Evolutionary conservation across 2,797 vertebrate species (phyloP).

Genomic region (Melanotaenia trifasciata): DNA sequence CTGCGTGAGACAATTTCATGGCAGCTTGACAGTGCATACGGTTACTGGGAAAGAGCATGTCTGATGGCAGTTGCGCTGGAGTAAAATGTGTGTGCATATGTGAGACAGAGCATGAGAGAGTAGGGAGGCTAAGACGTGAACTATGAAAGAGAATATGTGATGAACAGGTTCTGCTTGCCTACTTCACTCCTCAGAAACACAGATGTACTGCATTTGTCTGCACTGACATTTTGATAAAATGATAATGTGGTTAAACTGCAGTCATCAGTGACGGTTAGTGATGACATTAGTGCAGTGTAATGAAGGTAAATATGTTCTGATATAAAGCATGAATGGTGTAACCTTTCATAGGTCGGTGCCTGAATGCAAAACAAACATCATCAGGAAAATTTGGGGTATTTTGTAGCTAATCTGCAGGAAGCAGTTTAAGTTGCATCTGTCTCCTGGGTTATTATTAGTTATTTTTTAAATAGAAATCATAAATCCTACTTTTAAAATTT

Average conservation of each 20-base stretch:
- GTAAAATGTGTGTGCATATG: constrained; percentile 12
- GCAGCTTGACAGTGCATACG: constrained; percentile 63
- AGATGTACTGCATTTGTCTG: constrained; percentile 35
- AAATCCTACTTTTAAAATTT: not conserved
- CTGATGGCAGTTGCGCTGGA: constrained; percentile 67
- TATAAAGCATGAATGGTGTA: not conserved
- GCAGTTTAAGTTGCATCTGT: not conserved
- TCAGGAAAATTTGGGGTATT: not conserved
- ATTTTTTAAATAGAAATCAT: not conserved
- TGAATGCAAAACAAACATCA: constrained; percentile 1
- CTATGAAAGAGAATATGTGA: constrained; percentile 61
- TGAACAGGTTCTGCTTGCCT: constrained; percentile 43
- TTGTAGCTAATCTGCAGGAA: not conserved
- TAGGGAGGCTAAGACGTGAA: constrained; percentile 35
- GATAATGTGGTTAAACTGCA: constrained; percentile 26
- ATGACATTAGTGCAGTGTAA: constrained; percentile 7
- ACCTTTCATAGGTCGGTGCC: not conserved
- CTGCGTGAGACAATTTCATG: constrained; percentile 58
- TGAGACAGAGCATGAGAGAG: constrained; percentile 10
- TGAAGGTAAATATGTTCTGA: not conserved
- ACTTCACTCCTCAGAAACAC: constrained; percentile 23
- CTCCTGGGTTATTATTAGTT: not conserved
- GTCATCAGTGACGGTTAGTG: constrained; percentile 37
- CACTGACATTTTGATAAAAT: constrained; percentile 27
- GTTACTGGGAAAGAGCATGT: constrained; percentile 69